Conservation (phyloP, 2,888 invertebrate genomes). For the Emmelina monodactyla region DNA sequence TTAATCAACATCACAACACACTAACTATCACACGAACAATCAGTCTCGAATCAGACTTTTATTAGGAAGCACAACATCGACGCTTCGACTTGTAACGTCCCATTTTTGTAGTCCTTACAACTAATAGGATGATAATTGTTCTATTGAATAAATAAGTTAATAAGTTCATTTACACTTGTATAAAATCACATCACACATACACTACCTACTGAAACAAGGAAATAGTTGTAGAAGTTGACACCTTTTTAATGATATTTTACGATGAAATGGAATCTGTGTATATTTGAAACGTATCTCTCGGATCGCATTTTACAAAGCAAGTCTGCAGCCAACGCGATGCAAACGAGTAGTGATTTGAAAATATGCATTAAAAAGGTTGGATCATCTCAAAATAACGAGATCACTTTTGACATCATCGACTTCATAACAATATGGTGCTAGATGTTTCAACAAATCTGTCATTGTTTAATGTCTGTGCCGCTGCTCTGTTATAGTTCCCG, state of each 20-base stretch:
- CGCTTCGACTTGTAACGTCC: constrained; percentile 38
- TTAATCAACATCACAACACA: constrained; percentile 56
- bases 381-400: constrained; percentile 1
- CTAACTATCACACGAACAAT: constrained; percentile 48
- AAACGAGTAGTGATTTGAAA: too few relatives aligned
- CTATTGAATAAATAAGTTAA: constrained; percentile 17
- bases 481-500: constrained; percentile 7
- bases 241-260: too few relatives aligned
- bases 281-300: too few relatives aligned
- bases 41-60: constrained; percentile 51
- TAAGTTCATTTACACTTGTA: constrained; percentile 39
- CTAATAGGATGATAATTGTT: constrained; percentile 23
- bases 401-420: constrained; percentile 13
- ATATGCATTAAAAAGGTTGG: not conserved
- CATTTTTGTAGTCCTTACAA: constrained; percentile 25
- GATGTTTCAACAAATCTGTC: constrained; percentile 18
- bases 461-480: constrained; percentile 1
- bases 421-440: constrained; percentile 24
- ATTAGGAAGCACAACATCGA: constrained; percentile 46
- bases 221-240: too few relatives aligned
- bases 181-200: constrained; percentile 45
- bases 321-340: too few relatives aligned
- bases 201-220: constrained; percentile 30
- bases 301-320: too few relatives aligned
- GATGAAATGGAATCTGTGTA: too few relatives aligned